A percentile compares a stretch with the other conserved stretches of the same genome.
These are phyloP conservation scores for Thelaira solivaga DNA, from an alignment of 2,888 invertebrate genomes.

Conservation along the genomic window DNA sequence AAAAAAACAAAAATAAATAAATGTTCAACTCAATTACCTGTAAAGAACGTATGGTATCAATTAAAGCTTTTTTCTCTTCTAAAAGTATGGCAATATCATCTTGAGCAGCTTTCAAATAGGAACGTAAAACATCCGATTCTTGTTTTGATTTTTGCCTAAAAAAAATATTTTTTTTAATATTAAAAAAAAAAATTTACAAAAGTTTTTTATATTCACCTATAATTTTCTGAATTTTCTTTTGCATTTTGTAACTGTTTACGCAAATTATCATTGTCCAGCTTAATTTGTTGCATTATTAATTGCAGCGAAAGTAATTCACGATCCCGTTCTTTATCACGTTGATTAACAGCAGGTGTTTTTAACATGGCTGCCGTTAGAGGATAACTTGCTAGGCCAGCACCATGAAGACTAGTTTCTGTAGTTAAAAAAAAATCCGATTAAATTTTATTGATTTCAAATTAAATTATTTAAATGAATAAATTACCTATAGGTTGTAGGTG, in stretches of 20 bases:
- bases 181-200: background rate
- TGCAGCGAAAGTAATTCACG: constrained; percentile 78
- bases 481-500: constrained; percentile 81
- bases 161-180: background rate
- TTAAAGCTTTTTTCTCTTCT: constrained; percentile 85
- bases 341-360: constrained; percentile 29
- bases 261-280: constrained; percentile 82
- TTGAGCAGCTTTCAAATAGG: constrained; percentile 83
- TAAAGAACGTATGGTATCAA: constrained; percentile 83
- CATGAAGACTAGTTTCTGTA: constrained; percentile 65
- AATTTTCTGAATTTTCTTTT: constrained; percentile 79
- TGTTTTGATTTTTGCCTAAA: constrained; percentile 77
- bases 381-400: constrained; percentile 57
- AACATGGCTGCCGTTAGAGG: constrained; percentile 58
- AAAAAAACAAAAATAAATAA: background rate
- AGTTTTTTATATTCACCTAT: constrained; percentile 71
- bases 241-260: constrained; percentile 80
- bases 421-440: background rate
- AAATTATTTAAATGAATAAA: background rate
- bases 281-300: constrained; percentile 79
- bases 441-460: background rate
- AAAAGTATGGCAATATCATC: constrained; percentile 84
- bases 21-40: constrained; percentile 79
- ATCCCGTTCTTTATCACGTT: constrained; percentile 74
- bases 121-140: constrained; percentile 81